Evolutionary conservation across 2,888 invertebrate species (phyloP).

Genomic region (Oligia latruncula): DNA sequence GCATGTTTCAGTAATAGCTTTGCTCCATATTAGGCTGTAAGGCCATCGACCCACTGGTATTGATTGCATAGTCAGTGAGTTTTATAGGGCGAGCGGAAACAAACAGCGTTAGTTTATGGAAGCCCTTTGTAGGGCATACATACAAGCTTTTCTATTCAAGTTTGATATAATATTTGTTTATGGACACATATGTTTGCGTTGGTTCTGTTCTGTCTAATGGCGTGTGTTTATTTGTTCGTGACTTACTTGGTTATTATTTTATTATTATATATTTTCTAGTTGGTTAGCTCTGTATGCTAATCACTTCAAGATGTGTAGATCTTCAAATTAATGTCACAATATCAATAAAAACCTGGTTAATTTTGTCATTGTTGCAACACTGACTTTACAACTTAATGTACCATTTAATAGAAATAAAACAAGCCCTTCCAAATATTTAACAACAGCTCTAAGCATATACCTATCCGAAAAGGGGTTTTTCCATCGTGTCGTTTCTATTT

Average conservation of each 20-base stretch:
- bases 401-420: neutral
- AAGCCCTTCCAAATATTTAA: neutral
- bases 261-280: too few species aligned
- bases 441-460: neutral
- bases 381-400: neutral
- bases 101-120: conserved; percentile 58
- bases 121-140: conserved; percentile 65
- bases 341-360: neutral
- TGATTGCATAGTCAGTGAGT: conserved; percentile 71
- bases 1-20: conserved; percentile 68
- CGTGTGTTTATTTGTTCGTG: conserved; percentile 10
- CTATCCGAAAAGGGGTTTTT: neutral
- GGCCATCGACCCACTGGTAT: conserved; percentile 80
- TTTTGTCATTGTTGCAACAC: neutral
- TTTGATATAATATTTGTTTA: conserved; percentile 44
- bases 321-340: neutral
- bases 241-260: neutral
- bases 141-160: conserved; percentile 61
- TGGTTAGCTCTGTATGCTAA: too few species aligned
- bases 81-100: conserved; percentile 79
- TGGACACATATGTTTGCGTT: neutral
- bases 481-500: neutral
- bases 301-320: neutral
- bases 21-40: conserved; percentile 74
- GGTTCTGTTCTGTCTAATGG: neutral